These are phyloP conservation scores for Luidia sarsii DNA, from an alignment of 53 echinoderm and acorn worm species.

Conservation along the genomic window DNA sequence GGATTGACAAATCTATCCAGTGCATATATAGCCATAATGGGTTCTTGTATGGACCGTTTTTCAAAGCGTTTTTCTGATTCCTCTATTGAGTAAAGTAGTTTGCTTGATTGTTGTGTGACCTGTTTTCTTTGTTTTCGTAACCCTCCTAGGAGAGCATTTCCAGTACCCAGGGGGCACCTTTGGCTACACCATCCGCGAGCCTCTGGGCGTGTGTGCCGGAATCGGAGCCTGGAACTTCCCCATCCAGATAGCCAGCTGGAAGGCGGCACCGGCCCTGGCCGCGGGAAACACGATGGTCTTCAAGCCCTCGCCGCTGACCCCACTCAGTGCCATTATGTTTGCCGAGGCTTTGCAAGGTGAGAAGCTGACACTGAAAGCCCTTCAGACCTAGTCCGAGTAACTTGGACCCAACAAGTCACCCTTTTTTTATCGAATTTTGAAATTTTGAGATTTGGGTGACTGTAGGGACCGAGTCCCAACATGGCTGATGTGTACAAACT, in stretches of 20 bases:
- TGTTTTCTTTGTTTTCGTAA: neutral
- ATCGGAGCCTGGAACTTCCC: slow-evolving; percentile 99
- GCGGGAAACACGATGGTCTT: slow-evolving; percentile 98
- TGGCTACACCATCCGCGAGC: slow-evolving; percentile 87
- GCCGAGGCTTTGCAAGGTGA: slow-evolving; percentile 83
- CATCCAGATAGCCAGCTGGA: slow-evolving; percentile 95
- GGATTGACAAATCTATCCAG: too few relatives aligned
- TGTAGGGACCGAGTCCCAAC: too few relatives aligned
- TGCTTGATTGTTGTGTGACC: neutral
- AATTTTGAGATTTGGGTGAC: too few relatives aligned
- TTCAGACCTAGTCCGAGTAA: too few relatives aligned
- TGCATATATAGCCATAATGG: too few relatives aligned
- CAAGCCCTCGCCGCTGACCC: slow-evolving; percentile 92
- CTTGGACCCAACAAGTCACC: too few relatives aligned
- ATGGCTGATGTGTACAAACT: too few relatives aligned
- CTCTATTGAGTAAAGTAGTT: neutral
- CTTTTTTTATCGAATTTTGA: too few relatives aligned
- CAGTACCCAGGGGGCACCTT: slow-evolving; percentile 80
- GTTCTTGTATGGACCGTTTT: too few relatives aligned
- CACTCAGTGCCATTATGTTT: slow-evolving; percentile 74
- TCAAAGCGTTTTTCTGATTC: neutral
- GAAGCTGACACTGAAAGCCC: too few relatives aligned
- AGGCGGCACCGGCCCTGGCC: slow-evolving; percentile 88
- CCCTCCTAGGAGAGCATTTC: slow-evolving; percentile 77
- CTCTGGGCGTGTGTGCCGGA: slow-evolving; percentile 94